Evolutionary conservation across 1,140 invertebrate species (phyloP), one percentile per base, ranked within the genome.

Genomic region (Drosophila ananassae): DNA sequence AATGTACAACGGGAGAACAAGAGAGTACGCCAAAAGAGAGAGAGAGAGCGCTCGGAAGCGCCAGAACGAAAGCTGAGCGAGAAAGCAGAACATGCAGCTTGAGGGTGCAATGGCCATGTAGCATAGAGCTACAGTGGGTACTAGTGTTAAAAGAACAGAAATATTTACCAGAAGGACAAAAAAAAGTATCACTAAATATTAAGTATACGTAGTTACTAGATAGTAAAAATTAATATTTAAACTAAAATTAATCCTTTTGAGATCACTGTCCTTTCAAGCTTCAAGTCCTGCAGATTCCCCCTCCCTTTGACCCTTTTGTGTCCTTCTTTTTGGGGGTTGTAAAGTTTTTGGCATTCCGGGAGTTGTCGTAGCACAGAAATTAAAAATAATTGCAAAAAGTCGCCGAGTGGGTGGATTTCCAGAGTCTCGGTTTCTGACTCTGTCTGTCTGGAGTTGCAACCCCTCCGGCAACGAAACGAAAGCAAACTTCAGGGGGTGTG

Each of bases 391-490:
- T 87, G 82, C 82, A 59, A 76, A 82, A 64, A 53, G 56, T 34
- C 22, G 63, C n/a, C 66, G 62, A 55, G 66, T 60, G 82, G 69
- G 48, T 71, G 62, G 74, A 64, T 56, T 69, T 68, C 66, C 39
- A 25, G 39, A 24, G 21, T 34, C 41, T 7, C 46, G 12, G 2
- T 39, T 12, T 53, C 47, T 8, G 34, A 34, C 57, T 79, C 57
- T 79, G 73, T 79, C 81, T 85, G 77, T 72, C 82, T 85, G 83
- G 74, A 85, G 58, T 87, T 85, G 74, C 82, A 85, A 85, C 82
- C 82, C 71, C 75, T 72, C 66, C 37, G 62, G 78, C 77, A 47
- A 56, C 73, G 32, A 71, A 75, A 57, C 59, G 71, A 80, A 79
- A 80, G 77, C 77, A 79, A 80, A 80, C 59, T 76, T 76, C 41